Percentiles rank a stretch among this genome's conserved stretches.
These are phyloP conservation scores for Crenichthys baileyi DNA, from an alignment of 2,797 vertebrate species.

Conservation along the genomic window DNA sequence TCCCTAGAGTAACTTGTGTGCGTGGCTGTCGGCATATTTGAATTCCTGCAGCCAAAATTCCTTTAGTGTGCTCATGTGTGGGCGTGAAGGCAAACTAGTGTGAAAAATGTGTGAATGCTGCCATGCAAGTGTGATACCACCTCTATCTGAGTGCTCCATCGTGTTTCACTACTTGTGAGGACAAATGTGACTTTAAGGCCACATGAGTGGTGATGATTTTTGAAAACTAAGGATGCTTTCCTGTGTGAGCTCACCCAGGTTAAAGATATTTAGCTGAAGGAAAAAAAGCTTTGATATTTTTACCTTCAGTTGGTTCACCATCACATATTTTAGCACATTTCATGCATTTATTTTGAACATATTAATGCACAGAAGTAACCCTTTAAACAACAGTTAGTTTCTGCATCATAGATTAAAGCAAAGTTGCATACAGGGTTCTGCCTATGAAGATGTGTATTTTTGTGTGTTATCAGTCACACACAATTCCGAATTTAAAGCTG, in stretches of 20 bases:
- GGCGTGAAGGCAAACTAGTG: constrained; percentile 42
- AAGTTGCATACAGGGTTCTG: background rate
- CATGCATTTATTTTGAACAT: background rate
- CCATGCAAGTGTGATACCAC: constrained; percentile 57
- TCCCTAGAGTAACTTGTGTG: constrained; percentile 35
- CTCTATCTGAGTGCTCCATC: constrained; percentile 25
- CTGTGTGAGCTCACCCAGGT: background rate
- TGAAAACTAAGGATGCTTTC: background rate
- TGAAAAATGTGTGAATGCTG: constrained; percentile 52
- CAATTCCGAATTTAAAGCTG: constrained; percentile 19
- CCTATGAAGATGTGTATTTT: background rate
- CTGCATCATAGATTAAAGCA: background rate
- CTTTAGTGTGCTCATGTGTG: constrained; percentile 34
- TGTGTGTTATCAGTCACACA: background rate
- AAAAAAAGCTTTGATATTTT: background rate
- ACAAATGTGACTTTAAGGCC: background rate
- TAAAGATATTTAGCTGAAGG: background rate
- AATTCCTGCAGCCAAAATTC: constrained; percentile 35
- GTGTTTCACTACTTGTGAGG: constrained; percentile 16
- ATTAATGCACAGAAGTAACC: constrained; percentile 13
- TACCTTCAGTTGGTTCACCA: background rate
- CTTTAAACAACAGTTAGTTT: background rate
- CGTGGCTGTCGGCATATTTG: constrained; percentile 27
- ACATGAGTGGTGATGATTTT: background rate
- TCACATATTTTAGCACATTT: background rate